Evolutionary conservation across 1,140 invertebrate species (phyloP).

Genomic region (Physella acuta): DNA sequence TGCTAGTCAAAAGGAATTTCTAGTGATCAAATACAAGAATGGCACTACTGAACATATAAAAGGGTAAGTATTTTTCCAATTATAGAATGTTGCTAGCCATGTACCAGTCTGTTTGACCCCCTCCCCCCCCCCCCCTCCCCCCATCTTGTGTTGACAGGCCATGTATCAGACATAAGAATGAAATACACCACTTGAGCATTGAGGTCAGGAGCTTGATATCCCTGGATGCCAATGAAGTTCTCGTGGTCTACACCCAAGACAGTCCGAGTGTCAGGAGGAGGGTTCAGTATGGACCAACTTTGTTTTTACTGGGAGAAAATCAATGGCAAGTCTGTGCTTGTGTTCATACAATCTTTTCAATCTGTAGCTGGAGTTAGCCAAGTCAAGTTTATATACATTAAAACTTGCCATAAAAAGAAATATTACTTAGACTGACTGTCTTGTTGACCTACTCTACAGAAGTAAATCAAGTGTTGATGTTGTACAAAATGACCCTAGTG

Average conservation of each 20-base stretch:
- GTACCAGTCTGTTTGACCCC: too few relatives aligned
- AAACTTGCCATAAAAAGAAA: too few relatives aligned
- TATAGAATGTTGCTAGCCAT: too few relatives aligned
- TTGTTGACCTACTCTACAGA: too few relatives aligned
- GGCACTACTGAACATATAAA: constrained; percentile 48
- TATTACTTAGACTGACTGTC: too few relatives aligned
- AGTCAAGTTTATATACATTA: too few relatives aligned
- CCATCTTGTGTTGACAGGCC: constrained; percentile 26
- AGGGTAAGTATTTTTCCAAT: constrained; percentile 40
- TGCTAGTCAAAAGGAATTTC: constrained; percentile 52
- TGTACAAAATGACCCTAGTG: too few relatives aligned
- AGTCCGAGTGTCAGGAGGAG: constrained; percentile 43
- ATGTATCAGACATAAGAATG: constrained; percentile 45
- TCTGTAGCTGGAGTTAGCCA: too few relatives aligned
- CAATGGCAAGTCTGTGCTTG: constrained; percentile 57
- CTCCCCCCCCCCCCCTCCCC: too few relatives aligned
- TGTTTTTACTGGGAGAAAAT: constrained; percentile 51
- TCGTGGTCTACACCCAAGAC: constrained; percentile 48
- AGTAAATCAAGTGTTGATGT: too few relatives aligned
- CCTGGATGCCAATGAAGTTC: constrained; percentile 54
- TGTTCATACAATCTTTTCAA: too few relatives aligned
- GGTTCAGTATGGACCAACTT: constrained; percentile 51
- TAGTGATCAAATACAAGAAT: constrained; percentile 45
- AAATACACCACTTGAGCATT: constrained; percentile 38
- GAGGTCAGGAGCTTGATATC: constrained; percentile 37